A percentile compares a stretch with the other conserved stretches of the same genome.
These are phyloP conservation scores for Cylindroiulus punctatus DNA, from an alignment of 2,888 invertebrate genomes.

Conservation along the genomic window DNA sequence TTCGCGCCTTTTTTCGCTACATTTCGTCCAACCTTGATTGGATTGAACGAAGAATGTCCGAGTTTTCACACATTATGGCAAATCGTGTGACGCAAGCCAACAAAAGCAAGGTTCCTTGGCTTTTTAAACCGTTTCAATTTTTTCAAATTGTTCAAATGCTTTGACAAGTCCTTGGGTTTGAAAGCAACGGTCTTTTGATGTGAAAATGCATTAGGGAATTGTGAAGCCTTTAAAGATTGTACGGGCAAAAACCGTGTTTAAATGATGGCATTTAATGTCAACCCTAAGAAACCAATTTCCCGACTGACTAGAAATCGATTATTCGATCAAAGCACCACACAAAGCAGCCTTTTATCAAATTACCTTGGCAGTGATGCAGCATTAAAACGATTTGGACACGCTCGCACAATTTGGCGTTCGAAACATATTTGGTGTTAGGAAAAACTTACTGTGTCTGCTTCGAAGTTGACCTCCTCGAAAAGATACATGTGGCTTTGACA, in stretches of 20 bases:
- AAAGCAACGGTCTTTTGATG: no score
- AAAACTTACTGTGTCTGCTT: neutral
- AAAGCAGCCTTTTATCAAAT: conserved; percentile 11
- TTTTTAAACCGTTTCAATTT: no score
- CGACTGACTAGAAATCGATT: conserved; percentile 39
- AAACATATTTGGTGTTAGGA: neutral
- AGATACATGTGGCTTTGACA: neutral
- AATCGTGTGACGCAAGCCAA: no score
- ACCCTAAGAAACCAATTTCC: neutral
- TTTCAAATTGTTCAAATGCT: no score
- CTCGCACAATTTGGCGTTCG: neutral
- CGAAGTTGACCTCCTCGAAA: neutral
- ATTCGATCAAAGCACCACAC: conserved; percentile 23
- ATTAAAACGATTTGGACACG: conserved; percentile 2
- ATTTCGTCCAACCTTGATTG: no score
- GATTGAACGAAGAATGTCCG: no score
- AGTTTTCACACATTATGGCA: no score
- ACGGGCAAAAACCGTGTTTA: no score
- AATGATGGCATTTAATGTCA: neutral
- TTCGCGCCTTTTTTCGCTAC: neutral
- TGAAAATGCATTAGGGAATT: no score
- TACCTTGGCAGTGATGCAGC: conserved; percentile 31
- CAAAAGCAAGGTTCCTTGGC: no score
- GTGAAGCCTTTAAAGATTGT: no score
- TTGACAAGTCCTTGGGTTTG: no score